phyloP scores from a whole-genome alignment of 1,140 invertebrate species.

The Drosophila leontia region DNA sequence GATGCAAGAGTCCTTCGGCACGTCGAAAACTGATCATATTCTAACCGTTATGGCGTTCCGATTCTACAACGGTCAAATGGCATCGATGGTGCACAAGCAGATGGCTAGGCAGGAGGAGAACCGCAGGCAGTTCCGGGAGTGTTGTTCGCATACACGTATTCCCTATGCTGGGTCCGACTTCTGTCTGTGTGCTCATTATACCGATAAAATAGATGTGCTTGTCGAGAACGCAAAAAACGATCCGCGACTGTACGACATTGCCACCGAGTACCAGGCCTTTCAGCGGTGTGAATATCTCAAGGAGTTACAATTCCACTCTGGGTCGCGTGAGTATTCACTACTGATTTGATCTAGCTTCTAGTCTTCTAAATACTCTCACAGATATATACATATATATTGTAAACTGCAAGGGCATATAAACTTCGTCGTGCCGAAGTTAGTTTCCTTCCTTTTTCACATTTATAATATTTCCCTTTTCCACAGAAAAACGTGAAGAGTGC shows the following conservation, averaged over 20 bases:
- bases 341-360: too few species aligned
- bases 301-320: neutral
- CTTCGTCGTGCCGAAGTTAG: too few species aligned
- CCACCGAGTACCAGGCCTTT: conserved; percentile 30
- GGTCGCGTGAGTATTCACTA: conserved; percentile 27
- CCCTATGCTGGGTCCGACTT: conserved; percentile 55
- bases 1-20: conserved; percentile 43
- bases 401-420: too few species aligned
- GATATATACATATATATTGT: too few species aligned
- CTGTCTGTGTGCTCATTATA: neutral
- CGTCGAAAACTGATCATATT: conserved; percentile 49
- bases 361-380: too few species aligned
- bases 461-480: too few species aligned
- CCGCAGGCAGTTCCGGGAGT: conserved; percentile 6
- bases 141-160: conserved; percentile 1
- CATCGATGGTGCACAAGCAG: neutral
- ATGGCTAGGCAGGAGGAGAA: neutral
- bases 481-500: conserved; percentile 26
- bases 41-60: conserved; percentile 44
- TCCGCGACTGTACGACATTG: neutral
- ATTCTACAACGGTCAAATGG: conserved; percentile 43
- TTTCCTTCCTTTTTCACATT: too few species aligned
- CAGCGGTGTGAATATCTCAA: neutral
- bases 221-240: conserved; percentile 9
- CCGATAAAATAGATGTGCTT: neutral